Conservation (phyloP, 1,140 invertebrate genomes). For the Drosophila parabipectinata region DNA sequence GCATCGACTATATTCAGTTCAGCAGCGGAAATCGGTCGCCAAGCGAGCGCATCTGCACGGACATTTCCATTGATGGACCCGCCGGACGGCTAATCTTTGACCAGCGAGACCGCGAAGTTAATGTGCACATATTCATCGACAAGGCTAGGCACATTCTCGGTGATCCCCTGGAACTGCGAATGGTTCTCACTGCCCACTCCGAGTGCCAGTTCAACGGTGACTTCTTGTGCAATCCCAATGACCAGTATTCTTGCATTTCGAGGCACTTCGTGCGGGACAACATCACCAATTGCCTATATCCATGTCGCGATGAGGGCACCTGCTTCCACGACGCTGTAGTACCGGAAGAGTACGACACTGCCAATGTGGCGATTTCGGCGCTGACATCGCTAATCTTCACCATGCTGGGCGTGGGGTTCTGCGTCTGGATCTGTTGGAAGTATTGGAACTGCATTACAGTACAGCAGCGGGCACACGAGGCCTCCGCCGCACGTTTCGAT, state of each 20-base stretch:
- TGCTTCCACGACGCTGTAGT: conserved; percentile 70
- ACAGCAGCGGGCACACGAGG: conserved; percentile 77
- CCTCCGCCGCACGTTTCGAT: conserved; percentile 68
- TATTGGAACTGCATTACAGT: conserved; percentile 83
- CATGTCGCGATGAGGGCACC: conserved; percentile 74
- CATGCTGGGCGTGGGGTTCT: conserved; percentile 81
- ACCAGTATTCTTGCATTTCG: conserved; percentile 77
- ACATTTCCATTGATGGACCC: conserved; percentile 70
- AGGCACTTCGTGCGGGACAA: conserved; percentile 78
- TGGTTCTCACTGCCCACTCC: conserved; percentile 75
- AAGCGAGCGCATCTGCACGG: conserved; percentile 69
- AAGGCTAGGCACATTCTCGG: conserved; percentile 56
- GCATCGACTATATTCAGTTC: conserved; percentile 80
- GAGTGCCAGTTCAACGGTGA: conserved; percentile 71
- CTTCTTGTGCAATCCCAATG: conserved; percentile 72
- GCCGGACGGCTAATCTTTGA: conserved; percentile 68
- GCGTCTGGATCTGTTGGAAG: conserved; percentile 82
- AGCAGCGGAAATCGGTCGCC: conserved; percentile 70
- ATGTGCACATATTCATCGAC: conserved; percentile 72
- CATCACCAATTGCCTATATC: conserved; percentile 77
- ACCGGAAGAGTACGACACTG: conserved; percentile 63
- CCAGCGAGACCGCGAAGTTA: conserved; percentile 69
- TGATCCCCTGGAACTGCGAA: conserved; percentile 72
- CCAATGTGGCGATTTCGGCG: conserved; percentile 77
- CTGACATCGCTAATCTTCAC: conserved; percentile 83